phyloP scores from a whole-genome alignment of 2,888 invertebrate species.

The Stratiomys singularior region DNA sequence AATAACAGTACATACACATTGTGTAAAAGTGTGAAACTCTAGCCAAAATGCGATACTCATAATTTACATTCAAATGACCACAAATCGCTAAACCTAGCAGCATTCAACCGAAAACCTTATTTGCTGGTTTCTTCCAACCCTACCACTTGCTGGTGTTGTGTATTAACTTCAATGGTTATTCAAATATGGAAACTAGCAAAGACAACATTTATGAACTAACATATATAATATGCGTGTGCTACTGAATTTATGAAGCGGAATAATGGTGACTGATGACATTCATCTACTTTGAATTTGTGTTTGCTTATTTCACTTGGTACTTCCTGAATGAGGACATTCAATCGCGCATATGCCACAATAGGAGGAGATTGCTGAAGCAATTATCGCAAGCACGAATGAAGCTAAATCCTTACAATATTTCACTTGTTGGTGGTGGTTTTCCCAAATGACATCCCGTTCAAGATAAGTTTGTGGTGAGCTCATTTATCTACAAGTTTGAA shows the following conservation, averaged over 20 bases:
- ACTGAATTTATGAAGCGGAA: slow-evolving; percentile 53
- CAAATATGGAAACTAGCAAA: neutral
- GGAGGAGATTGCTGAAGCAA: neutral
- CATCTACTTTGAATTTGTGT: slow-evolving; percentile 38
- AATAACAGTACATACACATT: neutral
- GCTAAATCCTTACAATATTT: slow-evolving; percentile 46
- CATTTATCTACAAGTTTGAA: slow-evolving; percentile 49
- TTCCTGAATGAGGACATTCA: slow-evolving; percentile 22
- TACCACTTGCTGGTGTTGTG: neutral
- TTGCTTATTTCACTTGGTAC: neutral
- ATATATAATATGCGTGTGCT: neutral
- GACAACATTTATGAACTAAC: neutral
- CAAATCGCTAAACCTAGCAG: neutral
- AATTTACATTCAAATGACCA: neutral
- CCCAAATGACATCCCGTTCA: slow-evolving; percentile 36
- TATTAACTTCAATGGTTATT: neutral
- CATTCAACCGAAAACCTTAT: neutral
- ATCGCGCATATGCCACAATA: neutral
- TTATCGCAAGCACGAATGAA: slow-evolving; percentile 12
- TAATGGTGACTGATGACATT: slow-evolving; percentile 54
- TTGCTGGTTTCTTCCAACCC: neutral
- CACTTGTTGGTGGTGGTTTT: slow-evolving; percentile 46
- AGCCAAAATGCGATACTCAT: neutral
- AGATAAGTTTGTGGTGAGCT: slow-evolving; percentile 49
- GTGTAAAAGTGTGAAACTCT: neutral